Evolutionary conservation across 1,140 invertebrate species (phyloP).

Genomic region (Eulimnadia texana): DNA sequence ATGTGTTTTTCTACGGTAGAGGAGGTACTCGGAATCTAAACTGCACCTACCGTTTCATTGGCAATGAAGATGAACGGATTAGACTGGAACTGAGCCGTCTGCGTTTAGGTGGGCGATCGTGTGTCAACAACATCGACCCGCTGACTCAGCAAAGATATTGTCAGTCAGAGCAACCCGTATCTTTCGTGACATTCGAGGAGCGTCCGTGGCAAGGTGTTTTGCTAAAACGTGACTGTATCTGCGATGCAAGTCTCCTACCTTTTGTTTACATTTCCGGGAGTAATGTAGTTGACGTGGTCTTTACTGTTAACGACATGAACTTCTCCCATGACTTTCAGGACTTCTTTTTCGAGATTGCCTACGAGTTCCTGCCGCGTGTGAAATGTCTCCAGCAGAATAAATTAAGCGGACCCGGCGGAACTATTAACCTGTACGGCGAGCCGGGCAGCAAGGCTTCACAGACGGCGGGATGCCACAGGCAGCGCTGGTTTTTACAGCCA

Average conservation of each 20-base stretch:
- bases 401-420: slow-evolving; percentile 11
- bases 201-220: slow-evolving; percentile 44
- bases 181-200: slow-evolving; percentile 50
- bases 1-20: slow-evolving; percentile 64
- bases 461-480: slow-evolving; percentile 11
- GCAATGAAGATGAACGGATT: slow-evolving; percentile 23
- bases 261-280: slow-evolving; percentile 37
- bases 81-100: slow-evolving; percentile 38
- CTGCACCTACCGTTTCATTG: slow-evolving; percentile 67
- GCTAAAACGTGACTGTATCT: slow-evolving; percentile 53
- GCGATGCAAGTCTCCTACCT: slow-evolving; percentile 32
- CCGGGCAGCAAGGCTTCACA: not conserved
- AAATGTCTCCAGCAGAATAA: slow-evolving; percentile 8
- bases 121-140: slow-evolving; percentile 3
- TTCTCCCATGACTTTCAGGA: slow-evolving; percentile 63
- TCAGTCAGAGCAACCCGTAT: slow-evolving; percentile 21
- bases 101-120: slow-evolving; percentile 22
- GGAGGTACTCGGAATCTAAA: slow-evolving; percentile 56
- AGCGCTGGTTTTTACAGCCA: slow-evolving; percentile 15
- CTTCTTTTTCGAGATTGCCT: slow-evolving; percentile 63
- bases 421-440: slow-evolving; percentile 6
- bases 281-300: slow-evolving; percentile 52
- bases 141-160: slow-evolving; percentile 2
- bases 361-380: slow-evolving; percentile 41
- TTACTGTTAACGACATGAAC: slow-evolving; percentile 60